Percentiles rank a stretch among this genome's conserved stretches.
phyloP scores from a whole-genome alignment of 1,140 invertebrate genomes.

The Atta cephalotes region DNA sequence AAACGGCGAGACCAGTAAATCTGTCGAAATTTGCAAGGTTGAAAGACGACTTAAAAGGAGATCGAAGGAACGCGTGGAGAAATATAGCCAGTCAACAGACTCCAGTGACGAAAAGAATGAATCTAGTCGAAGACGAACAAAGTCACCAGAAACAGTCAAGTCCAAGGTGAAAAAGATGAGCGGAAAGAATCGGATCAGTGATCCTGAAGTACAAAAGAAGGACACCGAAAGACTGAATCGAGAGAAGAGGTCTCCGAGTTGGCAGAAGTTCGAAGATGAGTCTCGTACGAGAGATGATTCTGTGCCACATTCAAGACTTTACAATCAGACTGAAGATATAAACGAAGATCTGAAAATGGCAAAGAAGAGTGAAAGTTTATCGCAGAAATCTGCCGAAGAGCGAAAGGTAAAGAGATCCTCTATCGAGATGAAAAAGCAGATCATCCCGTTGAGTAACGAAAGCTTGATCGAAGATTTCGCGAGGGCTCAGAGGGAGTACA shows the following conservation, averaged over 20 bases:
- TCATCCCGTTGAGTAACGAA: slow-evolving; percentile 82
- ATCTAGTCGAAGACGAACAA: slow-evolving; percentile 67
- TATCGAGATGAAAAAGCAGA: slow-evolving; percentile 79
- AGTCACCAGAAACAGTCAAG: slow-evolving; percentile 74
- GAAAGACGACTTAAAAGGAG: slow-evolving; percentile 64
- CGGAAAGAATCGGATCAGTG: slow-evolving; percentile 28
- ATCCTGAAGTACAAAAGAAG: slow-evolving; percentile 53
- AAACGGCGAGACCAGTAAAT: neutral
- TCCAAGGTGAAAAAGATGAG: slow-evolving; percentile 46
- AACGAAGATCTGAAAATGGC: slow-evolving; percentile 56
- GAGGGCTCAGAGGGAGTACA: slow-evolving; percentile 80
- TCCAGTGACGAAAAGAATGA: slow-evolving; percentile 75
- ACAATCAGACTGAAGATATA: slow-evolving; percentile 47
- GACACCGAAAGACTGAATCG: slow-evolving; percentile 21
- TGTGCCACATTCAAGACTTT: slow-evolving; percentile 17
- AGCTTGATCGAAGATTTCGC: slow-evolving; percentile 81
- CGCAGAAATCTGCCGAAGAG: slow-evolving; percentile 1
- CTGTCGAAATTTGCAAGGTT: slow-evolving; percentile 39
- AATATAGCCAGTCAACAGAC: slow-evolving; percentile 69
- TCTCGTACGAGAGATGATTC: neutral
- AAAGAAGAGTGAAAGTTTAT: slow-evolving; percentile 70
- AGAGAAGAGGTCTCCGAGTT: slow-evolving; percentile 65
- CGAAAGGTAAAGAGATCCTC: slow-evolving; percentile 46
- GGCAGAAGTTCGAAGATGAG: slow-evolving; percentile 51
- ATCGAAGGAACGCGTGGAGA: slow-evolving; percentile 71